These are phyloP conservation scores for Onchidella celtica DNA, from an alignment of 2,888 invertebrate species.

Conservation along the genomic window DNA sequence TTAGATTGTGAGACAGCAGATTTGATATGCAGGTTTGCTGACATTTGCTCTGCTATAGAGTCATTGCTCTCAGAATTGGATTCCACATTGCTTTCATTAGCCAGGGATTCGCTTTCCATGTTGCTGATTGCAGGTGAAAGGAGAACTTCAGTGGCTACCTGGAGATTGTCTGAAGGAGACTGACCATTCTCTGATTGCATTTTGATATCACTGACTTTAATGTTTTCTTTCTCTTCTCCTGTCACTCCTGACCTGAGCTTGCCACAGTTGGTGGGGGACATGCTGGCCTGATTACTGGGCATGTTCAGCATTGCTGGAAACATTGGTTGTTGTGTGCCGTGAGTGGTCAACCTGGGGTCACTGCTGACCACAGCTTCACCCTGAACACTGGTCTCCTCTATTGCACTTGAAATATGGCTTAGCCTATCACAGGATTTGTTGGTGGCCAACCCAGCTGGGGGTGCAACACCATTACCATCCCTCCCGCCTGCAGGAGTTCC, in stretches of 20 bases:
- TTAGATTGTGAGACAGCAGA: not conserved
- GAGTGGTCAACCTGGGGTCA: too few relatives aligned
- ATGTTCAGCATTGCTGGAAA: too few relatives aligned
- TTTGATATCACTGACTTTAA: too few relatives aligned
- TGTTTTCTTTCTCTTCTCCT: too few relatives aligned
- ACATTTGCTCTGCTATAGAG: slow-evolving; percentile 41
- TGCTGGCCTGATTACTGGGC: too few relatives aligned
- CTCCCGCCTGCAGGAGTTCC: not conserved
- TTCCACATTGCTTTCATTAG: not conserved
- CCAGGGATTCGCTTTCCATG: not conserved
- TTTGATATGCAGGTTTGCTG: slow-evolving; percentile 27
- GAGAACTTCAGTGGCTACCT: too few relatives aligned
- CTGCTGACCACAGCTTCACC: not conserved
- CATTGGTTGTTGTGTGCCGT: too few relatives aligned
- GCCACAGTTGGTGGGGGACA: too few relatives aligned
- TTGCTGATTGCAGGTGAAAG: too few relatives aligned
- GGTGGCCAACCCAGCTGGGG: not conserved
- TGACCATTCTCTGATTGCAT: too few relatives aligned
- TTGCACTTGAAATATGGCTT: not conserved
- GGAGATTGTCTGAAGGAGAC: too few relatives aligned
- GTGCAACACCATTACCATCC: not conserved
- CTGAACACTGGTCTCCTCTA: not conserved
- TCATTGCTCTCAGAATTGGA: slow-evolving; percentile 24
- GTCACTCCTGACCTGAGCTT: too few relatives aligned
- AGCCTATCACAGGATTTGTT: not conserved